These are phyloP conservation scores for Hystrix brachyura DNA, from an alignment of 2,113 vertebrate species.

Conservation along the genomic window DNA sequence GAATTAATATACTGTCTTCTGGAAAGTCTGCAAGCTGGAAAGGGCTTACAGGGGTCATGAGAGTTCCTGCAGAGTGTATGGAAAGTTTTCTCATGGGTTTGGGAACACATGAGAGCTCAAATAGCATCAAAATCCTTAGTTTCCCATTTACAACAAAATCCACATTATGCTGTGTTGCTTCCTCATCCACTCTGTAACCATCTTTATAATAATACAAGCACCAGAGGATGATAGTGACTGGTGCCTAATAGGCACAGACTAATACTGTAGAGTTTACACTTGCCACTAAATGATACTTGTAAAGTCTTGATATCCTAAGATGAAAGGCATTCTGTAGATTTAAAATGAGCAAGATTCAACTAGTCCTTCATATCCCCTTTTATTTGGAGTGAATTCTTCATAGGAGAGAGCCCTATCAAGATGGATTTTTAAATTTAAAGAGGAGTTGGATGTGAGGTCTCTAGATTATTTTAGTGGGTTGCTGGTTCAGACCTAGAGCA, in stretches of 20 bases:
- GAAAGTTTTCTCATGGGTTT: slow-evolving; percentile 59
- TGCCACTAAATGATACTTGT: slow-evolving; percentile 73
- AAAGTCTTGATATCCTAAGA: slow-evolving; percentile 62
- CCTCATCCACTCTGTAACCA: slow-evolving; percentile 43
- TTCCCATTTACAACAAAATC: slow-evolving; percentile 58
- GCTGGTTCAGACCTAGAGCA: slow-evolving; percentile 14
- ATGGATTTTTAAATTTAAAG: not conserved
- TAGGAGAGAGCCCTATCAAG: not conserved
- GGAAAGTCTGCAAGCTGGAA: slow-evolving; percentile 58
- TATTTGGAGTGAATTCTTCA: slow-evolving; percentile 34
- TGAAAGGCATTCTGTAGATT: slow-evolving; percentile 75
- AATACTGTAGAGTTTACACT: slow-evolving; percentile 74
- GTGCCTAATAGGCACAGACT: slow-evolving; percentile 60
- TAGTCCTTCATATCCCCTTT: slow-evolving; percentile 34
- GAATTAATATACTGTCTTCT: slow-evolving; percentile 53
- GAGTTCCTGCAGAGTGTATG: slow-evolving; percentile 62
- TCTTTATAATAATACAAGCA: slow-evolving; percentile 63
- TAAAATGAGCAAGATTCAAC: slow-evolving; percentile 75
- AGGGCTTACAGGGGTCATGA: slow-evolving; percentile 48
- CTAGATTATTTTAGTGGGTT: not conserved
- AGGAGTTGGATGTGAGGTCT: not conserved
- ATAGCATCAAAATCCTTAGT: slow-evolving; percentile 48
- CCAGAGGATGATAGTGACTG: slow-evolving; percentile 48
- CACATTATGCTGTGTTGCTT: slow-evolving; percentile 36
- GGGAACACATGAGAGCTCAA: slow-evolving; percentile 12